Percentiles rank a stretch among this genome's conserved stretches.
These are phyloP conservation scores for Glyphotaelius pellucidus DNA, from an alignment of 2,888 invertebrate genomes.

Conservation along the genomic window DNA sequence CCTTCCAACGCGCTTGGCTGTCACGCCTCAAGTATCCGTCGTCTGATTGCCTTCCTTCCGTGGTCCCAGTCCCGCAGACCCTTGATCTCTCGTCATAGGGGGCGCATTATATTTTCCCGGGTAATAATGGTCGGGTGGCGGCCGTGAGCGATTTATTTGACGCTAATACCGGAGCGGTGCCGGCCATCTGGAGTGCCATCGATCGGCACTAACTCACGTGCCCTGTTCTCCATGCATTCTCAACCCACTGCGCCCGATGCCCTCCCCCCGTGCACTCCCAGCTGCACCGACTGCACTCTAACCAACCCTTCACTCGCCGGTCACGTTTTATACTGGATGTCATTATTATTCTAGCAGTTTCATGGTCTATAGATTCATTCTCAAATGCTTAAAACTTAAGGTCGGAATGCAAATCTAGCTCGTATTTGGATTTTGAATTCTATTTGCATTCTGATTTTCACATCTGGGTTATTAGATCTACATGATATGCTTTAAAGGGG, in stretches of 20 bases:
- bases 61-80: slow-evolving; percentile 9
- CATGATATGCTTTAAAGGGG: not conserved
- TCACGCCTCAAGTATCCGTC: not conserved
- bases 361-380: not conserved
- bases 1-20: not conserved
- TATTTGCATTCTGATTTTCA: not conserved
- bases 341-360: not conserved
- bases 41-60: not conserved
- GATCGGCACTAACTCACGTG: slow-evolving; percentile 40
- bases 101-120: slow-evolving; percentile 60
- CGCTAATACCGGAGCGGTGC: slow-evolving; percentile 57
- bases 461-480: not conserved
- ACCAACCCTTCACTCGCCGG: slow-evolving; percentile 14
- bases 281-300: not conserved
- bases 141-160: slow-evolving; percentile 62
- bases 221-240: not conserved
- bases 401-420: not conserved
- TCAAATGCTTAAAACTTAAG: not conserved
- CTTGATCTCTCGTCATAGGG: slow-evolving; percentile 44
- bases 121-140: slow-evolving; percentile 53
- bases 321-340: slow-evolving; percentile 20
- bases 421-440: not conserved
- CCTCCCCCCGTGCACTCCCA: not conserved
- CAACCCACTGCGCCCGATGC: not conserved
- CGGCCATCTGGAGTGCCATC: slow-evolving; percentile 24